Percentiles rank a stretch among this genome's conserved stretches.
Evolutionary conservation across 2,797 vertebrate genomes (phyloP).

Genomic region (Anisognathus igniventris): DNA sequence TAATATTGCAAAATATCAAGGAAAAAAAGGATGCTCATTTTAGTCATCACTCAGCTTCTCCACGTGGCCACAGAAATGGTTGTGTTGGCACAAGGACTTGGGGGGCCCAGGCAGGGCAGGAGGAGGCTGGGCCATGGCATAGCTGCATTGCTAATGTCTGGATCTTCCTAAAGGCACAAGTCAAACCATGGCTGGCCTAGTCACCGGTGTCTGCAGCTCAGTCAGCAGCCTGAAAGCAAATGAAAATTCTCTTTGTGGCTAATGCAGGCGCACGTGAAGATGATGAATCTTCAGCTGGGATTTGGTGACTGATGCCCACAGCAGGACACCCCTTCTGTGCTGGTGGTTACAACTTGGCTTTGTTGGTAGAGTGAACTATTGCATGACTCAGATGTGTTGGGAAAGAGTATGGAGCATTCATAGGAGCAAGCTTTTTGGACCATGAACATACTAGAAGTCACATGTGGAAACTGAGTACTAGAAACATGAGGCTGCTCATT

Average conservation of each 20-base stretch:
- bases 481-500: neutral
- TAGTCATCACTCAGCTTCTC: neutral
- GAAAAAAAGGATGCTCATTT: accelerated
- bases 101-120: neutral
- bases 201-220: neutral
- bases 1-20: neutral
- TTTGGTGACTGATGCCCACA: neutral
- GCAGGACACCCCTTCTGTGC: neutral
- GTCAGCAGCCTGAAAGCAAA: neutral
- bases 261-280: neutral
- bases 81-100: neutral
- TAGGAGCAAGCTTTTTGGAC: neutral
- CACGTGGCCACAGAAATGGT: neutral
- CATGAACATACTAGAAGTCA: neutral
- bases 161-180: neutral
- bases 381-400: neutral
- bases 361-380: neutral
- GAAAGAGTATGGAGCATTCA: neutral
- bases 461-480: neutral
- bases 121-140: neutral
- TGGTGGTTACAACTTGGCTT: neutral
- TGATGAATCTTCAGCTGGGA: neutral
- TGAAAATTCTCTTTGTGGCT: neutral
- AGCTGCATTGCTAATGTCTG: neutral
- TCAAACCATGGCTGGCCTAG: neutral